phyloP scores from a whole-genome alignment of 2,888 invertebrate genomes.

The Protonemura montana region DNA sequence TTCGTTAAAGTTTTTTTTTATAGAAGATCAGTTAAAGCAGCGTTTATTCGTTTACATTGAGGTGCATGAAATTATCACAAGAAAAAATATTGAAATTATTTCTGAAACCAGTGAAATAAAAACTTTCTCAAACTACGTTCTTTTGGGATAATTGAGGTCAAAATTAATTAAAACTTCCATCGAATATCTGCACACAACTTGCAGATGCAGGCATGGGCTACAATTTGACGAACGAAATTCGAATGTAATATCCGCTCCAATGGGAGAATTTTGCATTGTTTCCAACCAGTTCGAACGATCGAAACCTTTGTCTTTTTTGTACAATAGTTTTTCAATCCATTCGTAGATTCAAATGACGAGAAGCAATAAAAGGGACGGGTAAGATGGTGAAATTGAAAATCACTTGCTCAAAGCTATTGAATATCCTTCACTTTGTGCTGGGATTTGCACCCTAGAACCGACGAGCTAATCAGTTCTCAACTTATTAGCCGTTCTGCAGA shows the following conservation, averaged over 20 bases:
- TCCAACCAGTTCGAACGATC: not conserved
- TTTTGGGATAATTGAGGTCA: not conserved
- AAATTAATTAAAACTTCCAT: not conserved
- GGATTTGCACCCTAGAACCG: not conserved
- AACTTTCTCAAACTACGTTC: not conserved
- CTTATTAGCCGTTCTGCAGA: not conserved
- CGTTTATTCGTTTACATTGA: too few species aligned
- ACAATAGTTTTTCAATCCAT: not conserved
- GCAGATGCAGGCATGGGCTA: not conserved
- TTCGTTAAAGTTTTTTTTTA: too few species aligned
- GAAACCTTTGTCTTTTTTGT: not conserved
- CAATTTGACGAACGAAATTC: not conserved
- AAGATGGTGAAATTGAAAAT: conserved; percentile 16
- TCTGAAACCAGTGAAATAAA: not conserved
- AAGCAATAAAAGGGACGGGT: not conserved
- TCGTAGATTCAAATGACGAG: not conserved
- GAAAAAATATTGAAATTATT: not conserved
- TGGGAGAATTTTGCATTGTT: not conserved
- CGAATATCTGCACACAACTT: not conserved
- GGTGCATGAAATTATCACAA: too few species aligned
- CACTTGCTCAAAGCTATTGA: conserved; percentile 16
- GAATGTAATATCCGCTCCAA: not conserved
- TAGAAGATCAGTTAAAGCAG: too few species aligned
- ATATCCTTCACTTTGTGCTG: not conserved
- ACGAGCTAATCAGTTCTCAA: not conserved